Evolutionary conservation across 1,140 invertebrate species (phyloP).

Genomic region (Wiebesia pumilae): DNA sequence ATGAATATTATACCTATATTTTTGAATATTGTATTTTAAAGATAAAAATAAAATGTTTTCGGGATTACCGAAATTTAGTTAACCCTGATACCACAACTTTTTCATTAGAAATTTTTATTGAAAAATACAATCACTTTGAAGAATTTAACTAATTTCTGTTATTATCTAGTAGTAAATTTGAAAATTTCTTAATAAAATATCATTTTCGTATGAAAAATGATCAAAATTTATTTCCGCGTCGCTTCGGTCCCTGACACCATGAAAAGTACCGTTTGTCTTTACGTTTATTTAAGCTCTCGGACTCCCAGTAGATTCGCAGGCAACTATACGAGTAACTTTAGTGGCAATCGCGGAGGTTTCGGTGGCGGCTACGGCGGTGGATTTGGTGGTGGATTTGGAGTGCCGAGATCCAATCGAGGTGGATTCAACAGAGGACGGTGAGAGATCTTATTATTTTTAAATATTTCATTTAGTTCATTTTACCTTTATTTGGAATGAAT

Average conservation of each 20-base stretch:
- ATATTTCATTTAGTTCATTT: not conserved
- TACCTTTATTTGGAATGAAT: not conserved
- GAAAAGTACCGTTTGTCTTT: conserved; percentile 44
- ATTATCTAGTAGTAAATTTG: not conserved
- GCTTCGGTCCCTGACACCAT: conserved; percentile 35
- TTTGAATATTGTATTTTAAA: not conserved
- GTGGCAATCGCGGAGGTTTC: conserved; percentile 67
- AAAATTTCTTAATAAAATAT: not conserved
- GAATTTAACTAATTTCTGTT: no score
- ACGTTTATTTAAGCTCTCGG: conserved; percentile 51
- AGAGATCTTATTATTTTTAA: conserved; percentile 47
- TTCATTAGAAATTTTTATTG: not conserved
- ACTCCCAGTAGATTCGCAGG: conserved; percentile 50
- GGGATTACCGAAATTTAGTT: not conserved
- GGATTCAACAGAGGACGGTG: conserved; percentile 76
- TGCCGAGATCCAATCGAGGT: conserved; percentile 69
- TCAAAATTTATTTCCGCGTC: conserved; percentile 18
- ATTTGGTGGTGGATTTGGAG: conserved; percentile 72
- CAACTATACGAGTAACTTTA: conserved; percentile 58
- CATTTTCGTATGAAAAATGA: not conserved
- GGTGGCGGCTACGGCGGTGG: conserved; percentile 66
- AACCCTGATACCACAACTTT: not conserved
- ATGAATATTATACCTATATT: no score
- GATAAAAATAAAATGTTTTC: not conserved
- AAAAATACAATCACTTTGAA: not conserved